These are phyloP conservation scores for Enteromius paludinosus DNA, from an alignment of 2,797 vertebrate genomes.

Conservation along the genomic window DNA sequence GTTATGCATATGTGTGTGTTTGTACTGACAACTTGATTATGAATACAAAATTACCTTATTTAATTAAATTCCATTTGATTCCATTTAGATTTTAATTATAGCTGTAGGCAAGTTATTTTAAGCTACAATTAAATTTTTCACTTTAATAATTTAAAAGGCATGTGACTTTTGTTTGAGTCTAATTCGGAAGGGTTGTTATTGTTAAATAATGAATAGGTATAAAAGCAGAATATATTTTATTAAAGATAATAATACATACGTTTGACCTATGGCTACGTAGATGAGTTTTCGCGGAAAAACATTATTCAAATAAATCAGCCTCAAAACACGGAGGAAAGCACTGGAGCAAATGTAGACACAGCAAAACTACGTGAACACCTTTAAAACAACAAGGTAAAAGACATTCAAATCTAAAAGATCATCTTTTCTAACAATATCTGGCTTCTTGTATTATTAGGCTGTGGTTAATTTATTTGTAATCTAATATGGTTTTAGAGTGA, in stretches of 20 bases:
- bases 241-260: neutral
- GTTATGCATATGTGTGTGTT: neutral
- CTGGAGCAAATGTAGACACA: constrained; percentile 2
- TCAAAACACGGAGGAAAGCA: neutral
- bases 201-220: neutral
- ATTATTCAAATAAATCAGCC: neutral
- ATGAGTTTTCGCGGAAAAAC: neutral
- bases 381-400: neutral
- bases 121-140: neutral
- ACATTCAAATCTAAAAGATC: constrained; percentile 4
- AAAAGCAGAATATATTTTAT: neutral
- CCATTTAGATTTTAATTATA: neutral
- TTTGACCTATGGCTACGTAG: neutral
- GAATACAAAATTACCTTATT: neutral
- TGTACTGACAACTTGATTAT: neutral
- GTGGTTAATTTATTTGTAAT: constrained; percentile 6
- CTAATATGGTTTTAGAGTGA: neutral
- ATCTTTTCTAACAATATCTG: neutral
- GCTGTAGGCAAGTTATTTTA: neutral
- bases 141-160: neutral
- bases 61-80: neutral
- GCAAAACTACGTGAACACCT: neutral
- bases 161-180: neutral
- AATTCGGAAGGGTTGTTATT: neutral
- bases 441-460: neutral